Base-by-base conservation (phyloP, 2,797 vertebrate species). In the Triplophysa yarkandensis region DNA sequence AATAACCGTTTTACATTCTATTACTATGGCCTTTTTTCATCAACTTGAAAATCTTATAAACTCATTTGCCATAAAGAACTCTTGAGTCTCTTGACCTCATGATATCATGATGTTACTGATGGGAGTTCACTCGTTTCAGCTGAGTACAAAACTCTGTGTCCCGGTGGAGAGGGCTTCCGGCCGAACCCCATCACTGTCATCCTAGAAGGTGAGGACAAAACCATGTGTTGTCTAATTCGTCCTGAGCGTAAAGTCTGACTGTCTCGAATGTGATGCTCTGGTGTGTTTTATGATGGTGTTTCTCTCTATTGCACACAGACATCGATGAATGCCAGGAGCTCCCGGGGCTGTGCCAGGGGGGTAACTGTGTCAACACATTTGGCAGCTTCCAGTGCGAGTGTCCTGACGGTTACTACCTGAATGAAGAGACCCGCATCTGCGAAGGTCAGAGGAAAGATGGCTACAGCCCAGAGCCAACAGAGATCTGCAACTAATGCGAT, bases 381-480 rank as follows among this genome's bases (percentile, higher is more conserved):
- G 95, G 96, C 74, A 98, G 95, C 83, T 98, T 98, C 91, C 95
- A 95, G 88, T 98, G 97, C 0, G 92, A 95, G 61, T 98, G 95
- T 75, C 95, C 94, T 1, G 85, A 92, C 0, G 96, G 96, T n/a
- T 97, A 95, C 84, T 96, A 95, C 83, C 93, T 98, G 63, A 95
- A 92, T 0, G 93, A 94, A 81, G 93, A 93, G 81, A 96, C 92
- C 0, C 92, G 94, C 41, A 93, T 95, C 86, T 99, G 97, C 55
- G 95, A 97, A 85, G 95, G 96, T 98, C 86, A 89, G 87, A 50
- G 17, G 27, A 55, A 25, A 54, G 52, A 55, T 5, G 13, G 25
- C 25, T 4, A 16, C 52, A 57, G 27, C 54, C 30, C 52, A 55
- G 25, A 55, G 52, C 25, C 13, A 57, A 17, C 14, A n/a, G 27